Evolutionary conservation across 2,113 vertebrate genomes (phyloP).

Genomic region (Tricholaema leucomelas): DNA sequence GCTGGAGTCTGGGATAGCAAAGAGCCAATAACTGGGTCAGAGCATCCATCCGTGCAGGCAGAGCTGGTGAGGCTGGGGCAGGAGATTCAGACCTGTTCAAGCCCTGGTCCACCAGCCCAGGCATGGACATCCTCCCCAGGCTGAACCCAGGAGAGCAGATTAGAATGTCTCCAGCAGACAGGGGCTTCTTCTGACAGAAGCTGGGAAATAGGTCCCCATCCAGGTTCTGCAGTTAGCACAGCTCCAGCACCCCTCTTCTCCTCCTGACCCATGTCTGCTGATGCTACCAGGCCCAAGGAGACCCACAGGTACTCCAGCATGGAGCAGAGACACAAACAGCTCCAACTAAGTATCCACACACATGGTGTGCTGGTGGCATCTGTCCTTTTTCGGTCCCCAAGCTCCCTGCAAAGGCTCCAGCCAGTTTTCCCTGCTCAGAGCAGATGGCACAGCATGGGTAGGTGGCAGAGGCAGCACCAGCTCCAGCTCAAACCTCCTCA

Average conservation of each 20-base stretch:
- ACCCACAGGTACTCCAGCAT: rapidly evolving
- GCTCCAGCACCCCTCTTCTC: neutral
- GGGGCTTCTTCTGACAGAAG: neutral
- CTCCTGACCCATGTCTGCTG: rapidly evolving
- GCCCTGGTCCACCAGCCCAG: neutral
- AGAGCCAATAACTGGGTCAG: slow-evolving; percentile 34
- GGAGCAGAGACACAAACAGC: rapidly evolving
- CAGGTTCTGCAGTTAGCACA: neutral
- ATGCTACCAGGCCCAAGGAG: rapidly evolving
- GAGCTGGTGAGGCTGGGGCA: neutral
- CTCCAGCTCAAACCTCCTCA: rapidly evolving
- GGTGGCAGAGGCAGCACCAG: neutral
- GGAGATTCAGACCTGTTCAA: neutral
- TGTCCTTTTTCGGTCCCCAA: neutral
- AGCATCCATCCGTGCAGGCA: slow-evolving; percentile 2
- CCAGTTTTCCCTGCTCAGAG: rapidly evolving
- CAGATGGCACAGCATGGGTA: neutral
- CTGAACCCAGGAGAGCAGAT: neutral
- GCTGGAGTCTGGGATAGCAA: neutral
- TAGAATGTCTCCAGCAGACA: neutral
- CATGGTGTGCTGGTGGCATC: neutral
- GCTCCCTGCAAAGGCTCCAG: neutral
- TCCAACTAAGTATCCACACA: neutral
- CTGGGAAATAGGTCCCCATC: neutral
- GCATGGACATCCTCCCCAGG: rapidly evolving